Percentiles rank a stretch among this genome's conserved stretches.
phyloP scores from a whole-genome alignment of 2,797 vertebrate species.

The Benthosema pterotum region DNA sequence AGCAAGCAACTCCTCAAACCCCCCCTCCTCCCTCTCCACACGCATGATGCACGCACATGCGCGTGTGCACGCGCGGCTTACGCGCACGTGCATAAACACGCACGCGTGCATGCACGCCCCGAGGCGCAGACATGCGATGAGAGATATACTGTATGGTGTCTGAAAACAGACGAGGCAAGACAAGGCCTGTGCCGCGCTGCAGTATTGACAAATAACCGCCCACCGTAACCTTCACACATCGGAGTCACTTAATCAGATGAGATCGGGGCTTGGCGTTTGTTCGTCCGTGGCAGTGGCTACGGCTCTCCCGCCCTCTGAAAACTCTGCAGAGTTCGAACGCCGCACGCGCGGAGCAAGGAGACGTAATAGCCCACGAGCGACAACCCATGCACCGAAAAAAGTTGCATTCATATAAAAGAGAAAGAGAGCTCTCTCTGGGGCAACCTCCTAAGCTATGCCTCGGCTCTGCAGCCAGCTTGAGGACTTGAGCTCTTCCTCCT shows the following conservation, averaged over 20 bases:
- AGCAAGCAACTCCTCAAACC: too few relatives aligned
- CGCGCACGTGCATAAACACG: too few relatives aligned
- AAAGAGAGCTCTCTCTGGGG: slow-evolving; percentile 57
- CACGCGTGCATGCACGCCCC: slow-evolving; percentile 23
- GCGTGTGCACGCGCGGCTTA: background rate
- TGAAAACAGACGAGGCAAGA: slow-evolving; percentile 61
- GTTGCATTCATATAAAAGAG: slow-evolving; percentile 48
- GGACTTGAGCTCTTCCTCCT: slow-evolving; percentile 20
- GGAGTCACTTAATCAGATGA: slow-evolving; percentile 44
- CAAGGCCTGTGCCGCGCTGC: slow-evolving; percentile 43
- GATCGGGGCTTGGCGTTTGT: slow-evolving; percentile 35
- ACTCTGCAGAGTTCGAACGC: slow-evolving; percentile 43
- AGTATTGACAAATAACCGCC: slow-evolving; percentile 68
- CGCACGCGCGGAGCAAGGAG: slow-evolving; percentile 27
- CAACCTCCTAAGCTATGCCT: slow-evolving; percentile 54
- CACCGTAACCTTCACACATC: slow-evolving; percentile 55
- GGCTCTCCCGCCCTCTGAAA: slow-evolving; percentile 24
- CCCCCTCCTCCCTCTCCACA: background rate
- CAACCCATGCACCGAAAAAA: slow-evolving; percentile 37
- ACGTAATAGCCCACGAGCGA: slow-evolving; percentile 15
- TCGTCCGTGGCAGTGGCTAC: slow-evolving; percentile 38
- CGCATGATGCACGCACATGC: background rate
- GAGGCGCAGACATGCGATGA: slow-evolving; percentile 52
- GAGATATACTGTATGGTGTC: slow-evolving; percentile 59
- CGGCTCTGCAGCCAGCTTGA: slow-evolving; percentile 26